These are phyloP conservation scores for Nyctibius grandis DNA, from an alignment of 2,797 vertebrate species.

Conservation along the genomic window DNA sequence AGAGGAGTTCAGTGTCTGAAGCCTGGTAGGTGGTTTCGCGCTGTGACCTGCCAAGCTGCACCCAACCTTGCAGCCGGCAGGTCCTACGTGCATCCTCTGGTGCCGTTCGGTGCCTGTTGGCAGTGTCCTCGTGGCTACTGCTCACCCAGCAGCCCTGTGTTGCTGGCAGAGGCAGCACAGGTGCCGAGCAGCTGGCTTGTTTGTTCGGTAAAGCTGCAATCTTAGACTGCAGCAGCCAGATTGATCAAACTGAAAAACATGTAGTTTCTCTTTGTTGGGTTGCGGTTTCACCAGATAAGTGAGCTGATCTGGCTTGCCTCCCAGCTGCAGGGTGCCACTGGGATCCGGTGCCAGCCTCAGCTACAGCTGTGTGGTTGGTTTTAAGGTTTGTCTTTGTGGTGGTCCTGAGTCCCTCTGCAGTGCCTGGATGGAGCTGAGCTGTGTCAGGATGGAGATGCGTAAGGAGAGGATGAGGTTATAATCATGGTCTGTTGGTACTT, in stretches of 20 bases:
- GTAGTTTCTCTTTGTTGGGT: neutral
- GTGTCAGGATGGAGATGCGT: neutral
- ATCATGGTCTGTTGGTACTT: neutral
- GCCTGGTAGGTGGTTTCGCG: neutral
- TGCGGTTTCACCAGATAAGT: neutral
- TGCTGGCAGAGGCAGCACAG: neutral
- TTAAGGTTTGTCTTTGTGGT: neutral
- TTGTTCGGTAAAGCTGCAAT: neutral
- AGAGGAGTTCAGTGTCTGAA: neutral
- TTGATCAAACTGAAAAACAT: neutral
- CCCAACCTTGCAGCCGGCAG: accelerated
- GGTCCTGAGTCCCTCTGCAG: neutral
- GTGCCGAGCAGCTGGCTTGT: accelerated
- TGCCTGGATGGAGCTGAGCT: neutral
- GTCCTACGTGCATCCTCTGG: neutral
- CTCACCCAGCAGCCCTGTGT: accelerated
- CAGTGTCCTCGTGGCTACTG: accelerated
- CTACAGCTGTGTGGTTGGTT: neutral
- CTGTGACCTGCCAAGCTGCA: neutral
- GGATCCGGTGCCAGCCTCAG: neutral
- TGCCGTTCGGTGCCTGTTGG: neutral
- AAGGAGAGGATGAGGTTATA: neutral
- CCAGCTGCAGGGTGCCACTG: neutral
- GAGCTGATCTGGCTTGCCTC: neutral
- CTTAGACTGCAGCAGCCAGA: neutral